These are phyloP conservation scores for Polylopha cassiicola DNA, from an alignment of 2,888 invertebrate genomes.

Conservation along the genomic window DNA sequence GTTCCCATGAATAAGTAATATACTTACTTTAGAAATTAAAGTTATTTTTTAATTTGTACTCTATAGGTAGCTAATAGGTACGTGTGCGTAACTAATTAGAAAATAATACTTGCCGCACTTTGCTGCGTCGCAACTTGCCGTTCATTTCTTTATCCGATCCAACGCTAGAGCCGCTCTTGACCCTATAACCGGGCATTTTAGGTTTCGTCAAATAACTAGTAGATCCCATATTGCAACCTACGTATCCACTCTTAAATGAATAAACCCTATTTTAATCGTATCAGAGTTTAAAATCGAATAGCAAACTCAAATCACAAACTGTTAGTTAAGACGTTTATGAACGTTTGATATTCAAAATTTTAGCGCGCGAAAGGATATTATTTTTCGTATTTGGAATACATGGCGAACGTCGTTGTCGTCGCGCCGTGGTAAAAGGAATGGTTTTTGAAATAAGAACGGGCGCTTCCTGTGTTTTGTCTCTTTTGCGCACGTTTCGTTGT, in stretches of 20 bases:
- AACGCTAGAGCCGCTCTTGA: constrained; percentile 64
- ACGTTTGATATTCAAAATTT: too few relatives aligned
- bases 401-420: constrained; percentile 38
- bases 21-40: too few relatives aligned
- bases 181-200: constrained; percentile 53
- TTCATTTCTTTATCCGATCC: constrained; percentile 70
- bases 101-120: constrained; percentile 52
- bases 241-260: constrained; percentile 2
- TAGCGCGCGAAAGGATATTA: constrained; percentile 36
- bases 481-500: constrained; percentile 35
- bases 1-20: too few relatives aligned
- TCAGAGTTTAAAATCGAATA: constrained; percentile 5
- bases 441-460: constrained; percentile 42
- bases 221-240: constrained; percentile 56
- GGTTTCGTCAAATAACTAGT: constrained; percentile 66
- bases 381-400: constrained; percentile 29
- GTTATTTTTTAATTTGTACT: too few relatives aligned
- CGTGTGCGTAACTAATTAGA: not conserved
- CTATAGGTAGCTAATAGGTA: too few relatives aligned
- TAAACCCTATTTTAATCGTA: constrained; percentile 23
- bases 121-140: constrained; percentile 59
- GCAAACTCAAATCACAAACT: not conserved
- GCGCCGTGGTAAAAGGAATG: constrained; percentile 52
- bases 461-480: constrained; percentile 59
- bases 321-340: not conserved